Percentiles rank a stretch among this genome's conserved stretches.
Evolutionary conservation across 2,113 vertebrate genomes (phyloP).

Genomic region (Felis chaus): DNA sequence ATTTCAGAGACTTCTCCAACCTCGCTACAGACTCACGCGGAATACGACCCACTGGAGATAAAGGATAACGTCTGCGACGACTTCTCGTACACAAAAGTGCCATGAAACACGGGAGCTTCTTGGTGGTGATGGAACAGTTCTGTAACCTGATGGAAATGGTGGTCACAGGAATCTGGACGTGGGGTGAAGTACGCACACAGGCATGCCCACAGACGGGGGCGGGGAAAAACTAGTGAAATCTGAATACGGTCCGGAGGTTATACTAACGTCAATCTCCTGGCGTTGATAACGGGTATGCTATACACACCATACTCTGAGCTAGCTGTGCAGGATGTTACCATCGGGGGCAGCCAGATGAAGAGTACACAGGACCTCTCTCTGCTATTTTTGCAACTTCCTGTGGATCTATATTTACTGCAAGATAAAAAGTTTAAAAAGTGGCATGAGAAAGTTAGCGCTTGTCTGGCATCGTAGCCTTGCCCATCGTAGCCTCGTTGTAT

Average conservation of each 20-base stretch:
- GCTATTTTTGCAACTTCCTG: background rate
- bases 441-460: background rate
- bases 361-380: background rate
- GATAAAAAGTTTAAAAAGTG: background rate
- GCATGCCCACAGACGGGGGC: fast-evolving
- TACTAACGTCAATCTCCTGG: background rate
- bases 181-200: background rate
- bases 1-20: background rate
- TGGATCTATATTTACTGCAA: background rate
- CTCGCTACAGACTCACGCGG: background rate
- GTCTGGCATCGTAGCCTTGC: background rate
- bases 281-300: background rate
- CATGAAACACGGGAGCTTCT: background rate
- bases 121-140: background rate
- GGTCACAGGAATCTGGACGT: background rate
- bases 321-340: background rate
- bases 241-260: background rate
- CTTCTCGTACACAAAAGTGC: background rate
- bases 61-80: background rate
- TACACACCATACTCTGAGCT: too few species aligned
- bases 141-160: background rate
- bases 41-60: background rate
- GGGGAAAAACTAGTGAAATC: background rate
- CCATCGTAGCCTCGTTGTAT: background rate
- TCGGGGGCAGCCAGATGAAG: background rate